Evolutionary conservation across 2,113 vertebrate species (phyloP).

Genomic region (Lagopus leucura): DNA sequence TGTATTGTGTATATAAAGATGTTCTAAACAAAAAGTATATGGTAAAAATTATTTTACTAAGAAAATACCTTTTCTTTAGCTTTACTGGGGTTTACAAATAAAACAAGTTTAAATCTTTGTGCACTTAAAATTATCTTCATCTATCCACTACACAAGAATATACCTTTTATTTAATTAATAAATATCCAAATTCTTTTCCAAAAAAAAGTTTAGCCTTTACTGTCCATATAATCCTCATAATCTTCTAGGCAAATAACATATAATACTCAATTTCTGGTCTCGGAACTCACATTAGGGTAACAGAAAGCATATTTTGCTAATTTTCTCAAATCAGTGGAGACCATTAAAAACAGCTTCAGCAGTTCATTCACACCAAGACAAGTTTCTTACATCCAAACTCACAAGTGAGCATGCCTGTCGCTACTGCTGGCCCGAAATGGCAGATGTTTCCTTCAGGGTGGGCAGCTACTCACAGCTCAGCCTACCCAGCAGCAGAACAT

Average conservation of each 20-base stretch:
- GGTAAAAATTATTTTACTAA: not conserved
- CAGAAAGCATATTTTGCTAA: not conserved
- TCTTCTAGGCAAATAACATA: not conserved
- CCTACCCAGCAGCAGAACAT: not conserved
- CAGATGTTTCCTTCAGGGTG: not conserved
- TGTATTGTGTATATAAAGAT: not conserved
- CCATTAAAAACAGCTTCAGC: fast-evolving
- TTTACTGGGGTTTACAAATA: not conserved
- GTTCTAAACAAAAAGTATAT: not conserved
- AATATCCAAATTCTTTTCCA: not conserved
- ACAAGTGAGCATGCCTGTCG: not conserved
- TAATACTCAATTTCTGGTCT: not conserved
- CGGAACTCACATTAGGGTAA: not conserved
- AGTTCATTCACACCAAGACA: not conserved
- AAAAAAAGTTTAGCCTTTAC: not conserved
- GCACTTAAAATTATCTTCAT: not conserved
- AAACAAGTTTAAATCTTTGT: not conserved
- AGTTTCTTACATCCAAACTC: not conserved
- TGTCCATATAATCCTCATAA: not conserved
- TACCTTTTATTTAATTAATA: not conserved
- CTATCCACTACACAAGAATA: not conserved
- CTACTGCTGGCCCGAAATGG: not conserved
- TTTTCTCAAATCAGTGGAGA: not conserved
- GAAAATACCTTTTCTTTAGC: not conserved
- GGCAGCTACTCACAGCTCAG: not conserved